phyloP scores from a whole-genome alignment of 2,797 vertebrate species.

The Tokudaia tokunoshimensis region DNA sequence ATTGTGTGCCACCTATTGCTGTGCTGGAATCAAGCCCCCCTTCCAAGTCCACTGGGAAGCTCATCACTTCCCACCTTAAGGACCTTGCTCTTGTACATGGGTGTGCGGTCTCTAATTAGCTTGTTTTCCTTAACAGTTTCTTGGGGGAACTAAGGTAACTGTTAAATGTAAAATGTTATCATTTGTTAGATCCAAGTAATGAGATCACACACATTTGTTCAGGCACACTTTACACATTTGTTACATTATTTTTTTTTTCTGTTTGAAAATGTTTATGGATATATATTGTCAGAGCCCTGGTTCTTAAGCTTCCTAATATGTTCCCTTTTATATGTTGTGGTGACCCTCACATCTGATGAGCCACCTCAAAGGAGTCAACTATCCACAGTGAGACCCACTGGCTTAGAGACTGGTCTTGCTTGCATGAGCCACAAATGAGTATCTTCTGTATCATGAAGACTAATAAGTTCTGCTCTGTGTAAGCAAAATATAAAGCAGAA shows the following conservation, averaged over 20 bases:
- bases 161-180: neutral
- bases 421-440: neutral
- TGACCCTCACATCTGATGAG: neutral
- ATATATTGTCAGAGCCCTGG: neutral
- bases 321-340: neutral
- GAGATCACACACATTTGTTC: neutral
- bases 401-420: neutral
- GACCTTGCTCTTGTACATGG: neutral
- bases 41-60: neutral
- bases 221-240: neutral
- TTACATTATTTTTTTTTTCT: neutral
- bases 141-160: neutral
- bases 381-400: neutral
- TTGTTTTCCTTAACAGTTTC: slow-evolving; percentile 10
- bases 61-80: neutral
- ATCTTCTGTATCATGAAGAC: neutral
- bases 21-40: neutral
- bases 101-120: neutral
- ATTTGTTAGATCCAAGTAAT: neutral
- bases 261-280: neutral
- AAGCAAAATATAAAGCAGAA: neutral
- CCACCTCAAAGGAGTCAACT: neutral
- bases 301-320: neutral
- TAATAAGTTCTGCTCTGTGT: slow-evolving; percentile 33
- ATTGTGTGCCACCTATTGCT: neutral